Conservation (phyloP, 2,797 vertebrate genomes). For the Amblyopsis hoosieri region DNA sequence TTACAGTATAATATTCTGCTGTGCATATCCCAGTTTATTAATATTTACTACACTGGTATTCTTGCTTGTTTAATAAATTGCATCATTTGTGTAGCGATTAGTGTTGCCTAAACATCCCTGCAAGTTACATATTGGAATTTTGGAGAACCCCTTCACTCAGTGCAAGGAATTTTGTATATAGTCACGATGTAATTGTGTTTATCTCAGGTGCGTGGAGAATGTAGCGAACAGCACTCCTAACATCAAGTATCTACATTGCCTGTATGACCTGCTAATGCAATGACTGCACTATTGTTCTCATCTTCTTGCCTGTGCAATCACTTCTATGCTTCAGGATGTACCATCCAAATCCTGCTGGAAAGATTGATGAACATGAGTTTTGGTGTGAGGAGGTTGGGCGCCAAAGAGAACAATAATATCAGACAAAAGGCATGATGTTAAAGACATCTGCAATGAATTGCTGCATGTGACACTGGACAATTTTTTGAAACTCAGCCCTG, state of each 20-base stretch:
- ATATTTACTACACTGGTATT: too few relatives aligned
- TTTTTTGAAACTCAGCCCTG: slow-evolving; percentile 21
- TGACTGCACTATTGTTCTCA: not conserved
- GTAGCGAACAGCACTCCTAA: not conserved
- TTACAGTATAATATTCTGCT: not conserved
- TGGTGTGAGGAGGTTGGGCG: slow-evolving; percentile 13
- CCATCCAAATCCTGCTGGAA: not conserved
- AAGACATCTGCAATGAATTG: slow-evolving; percentile 35
- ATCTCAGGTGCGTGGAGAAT: slow-evolving; percentile 51
- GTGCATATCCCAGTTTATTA: slow-evolving; percentile 6
- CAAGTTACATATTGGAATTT: not conserved
- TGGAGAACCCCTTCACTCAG: not conserved
- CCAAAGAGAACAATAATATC: slow-evolving; percentile 35
- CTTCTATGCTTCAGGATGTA: slow-evolving; percentile 8
- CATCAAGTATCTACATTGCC: not conserved
- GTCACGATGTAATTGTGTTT: slow-evolving; percentile 19
- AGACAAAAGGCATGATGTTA: slow-evolving; percentile 41
- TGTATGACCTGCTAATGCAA: not conserved
- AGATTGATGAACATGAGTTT: not conserved
- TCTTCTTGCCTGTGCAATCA: slow-evolving; percentile 8
- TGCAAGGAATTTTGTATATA: slow-evolving; percentile 5
- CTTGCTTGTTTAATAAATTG: not conserved
- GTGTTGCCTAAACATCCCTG: not conserved
- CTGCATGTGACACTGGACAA: slow-evolving; percentile 44
- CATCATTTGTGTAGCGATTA: not conserved